Base-by-base conservation (phyloP, 1,140 invertebrate species). In the Drosophila bipectinata region DNA sequence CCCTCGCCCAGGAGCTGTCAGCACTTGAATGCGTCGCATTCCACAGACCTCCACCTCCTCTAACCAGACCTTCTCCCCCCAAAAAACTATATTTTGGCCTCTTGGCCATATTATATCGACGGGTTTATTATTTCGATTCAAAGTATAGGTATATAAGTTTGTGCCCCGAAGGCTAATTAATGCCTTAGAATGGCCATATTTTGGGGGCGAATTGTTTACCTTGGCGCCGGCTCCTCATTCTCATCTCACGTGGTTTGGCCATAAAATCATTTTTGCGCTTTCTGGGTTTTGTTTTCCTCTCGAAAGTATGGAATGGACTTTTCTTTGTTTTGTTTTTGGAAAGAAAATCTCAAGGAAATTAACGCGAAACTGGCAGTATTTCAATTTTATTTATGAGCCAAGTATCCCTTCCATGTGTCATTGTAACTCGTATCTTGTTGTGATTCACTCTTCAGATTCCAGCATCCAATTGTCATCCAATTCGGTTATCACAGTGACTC, bases 1-100 rank as follows among this genome's bases (percentile, higher is more conserved):
- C 37, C 59, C 59, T 54, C 37, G 51, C 59, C 59, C 49, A 62
- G 37, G 15, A 44, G 51, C 49, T 62, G 59, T 62, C 59, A 62
- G 26, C 59, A 62, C 49, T 44, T 6, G 15, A 44, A 39, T 30
- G 8, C 30, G 14, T 24, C 9, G 37, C 47, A 54, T 61, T 61
- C 34, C 8, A 7, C 30, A 28, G 14, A 18, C 18, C 18, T 18
- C 18, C 18, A 18, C 18, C 18, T 18, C 18, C 18, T 1, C 1
- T 1, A 1, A 18, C 18, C 18, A 10, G 15, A 30, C 21, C 28
- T 18, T 6, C 34, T 4, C 3, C 3, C 12, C 3, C 4, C 1
- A 1, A 18, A 18, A 18, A 18, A 18, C 18, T 37, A 12, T 37
- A 37, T 37, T 37, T 37, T n/a, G 12, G 34, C 9, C 34, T 37